Base-by-base conservation (phyloP, 2,113 vertebrate species). In the Passer montanus region DNA sequence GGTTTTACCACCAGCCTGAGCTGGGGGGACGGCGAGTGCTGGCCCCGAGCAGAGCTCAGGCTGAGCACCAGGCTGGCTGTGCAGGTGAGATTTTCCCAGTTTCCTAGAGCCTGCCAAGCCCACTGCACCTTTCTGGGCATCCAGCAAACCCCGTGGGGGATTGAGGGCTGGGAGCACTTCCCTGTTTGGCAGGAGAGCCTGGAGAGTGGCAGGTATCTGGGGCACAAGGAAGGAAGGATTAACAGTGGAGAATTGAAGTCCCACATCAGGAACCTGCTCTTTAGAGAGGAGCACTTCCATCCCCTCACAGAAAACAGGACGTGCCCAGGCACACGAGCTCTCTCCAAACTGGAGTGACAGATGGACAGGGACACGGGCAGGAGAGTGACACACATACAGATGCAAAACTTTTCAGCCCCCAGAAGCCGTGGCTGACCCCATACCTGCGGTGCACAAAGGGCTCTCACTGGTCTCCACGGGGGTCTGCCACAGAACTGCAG, bases 311-410 rank as follows among this genome's bases (percentile, higher is more conserved):
- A 16, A 7, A 41, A 56, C 0, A 1, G 86, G 82, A 94, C 12
- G 3, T 58, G 81, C 43, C 41, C 43, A 9, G 56, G 66, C 43
- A 24, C 84, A 74, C 6, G 6, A 84, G 55, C 1, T 2, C 8
- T 81, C 49, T 89, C 68, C 44, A 14, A 0, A 8, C 3, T 6
- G 60, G 63, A 66, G 92, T 26, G 82, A n/a, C 63, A 91, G 92
- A 88, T 11, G 80, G 87, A 64, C 21, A 52, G 64, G 52, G 75
- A 68, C 49, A 67, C 9, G 20, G 76, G n/a, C 52, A 53, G 91
- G 24, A 76, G 27, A 87, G 84, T 64, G 87, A 87, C 94, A 95
- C 78, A 39, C 60, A 95, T 23, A 88, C 7, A 95, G 72, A 97
- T 95, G 93, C 93, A 93, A 94, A 96, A 55, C 78, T 13, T 18